Conservation (phyloP, 2,797 vertebrate genomes). For the Brachymystax lenok region DNA sequence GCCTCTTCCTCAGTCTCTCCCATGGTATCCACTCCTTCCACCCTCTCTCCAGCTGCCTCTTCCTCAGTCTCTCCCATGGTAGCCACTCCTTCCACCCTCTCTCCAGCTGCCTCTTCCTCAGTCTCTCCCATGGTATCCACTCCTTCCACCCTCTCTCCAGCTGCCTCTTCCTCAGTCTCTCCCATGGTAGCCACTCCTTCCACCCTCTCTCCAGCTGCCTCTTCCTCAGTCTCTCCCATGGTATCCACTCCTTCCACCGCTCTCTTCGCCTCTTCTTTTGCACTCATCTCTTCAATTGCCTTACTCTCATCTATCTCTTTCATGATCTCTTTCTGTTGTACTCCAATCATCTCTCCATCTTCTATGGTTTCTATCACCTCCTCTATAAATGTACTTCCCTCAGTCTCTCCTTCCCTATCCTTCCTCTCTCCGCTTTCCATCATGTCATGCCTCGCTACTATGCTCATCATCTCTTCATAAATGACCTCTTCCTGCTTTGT, state of each 20-base stretch:
- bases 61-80: too few relatives aligned
- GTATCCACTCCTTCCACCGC: neutral
- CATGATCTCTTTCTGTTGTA: constrained; percentile 29
- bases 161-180: constrained; percentile 21
- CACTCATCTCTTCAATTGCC: constrained; percentile 17
- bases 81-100: too few relatives aligned
- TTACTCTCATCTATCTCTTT: constrained; percentile 9
- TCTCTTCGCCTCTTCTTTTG: constrained; percentile 16
- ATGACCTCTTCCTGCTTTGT: neutral
- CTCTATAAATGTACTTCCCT: neutral
- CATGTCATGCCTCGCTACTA: constrained; percentile 3
- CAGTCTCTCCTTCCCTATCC: neutral
- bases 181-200: constrained; percentile 16
- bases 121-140: too few relatives aligned
- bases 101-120: too few relatives aligned
- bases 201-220: constrained; percentile 10
- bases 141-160: neutral
- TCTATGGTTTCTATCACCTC: neutral
- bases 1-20: too few relatives aligned
- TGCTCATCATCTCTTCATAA: neutral
- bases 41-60: too few relatives aligned
- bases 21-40: too few relatives aligned
- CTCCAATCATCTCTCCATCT: neutral
- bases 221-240: constrained; percentile 29
- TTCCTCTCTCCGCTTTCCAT: neutral